Percentiles rank a stretch among this genome's conserved stretches.
Evolutionary conservation across 2,113 vertebrate genomes (phyloP).

Genomic region (Spilogale gracilis): DNA sequence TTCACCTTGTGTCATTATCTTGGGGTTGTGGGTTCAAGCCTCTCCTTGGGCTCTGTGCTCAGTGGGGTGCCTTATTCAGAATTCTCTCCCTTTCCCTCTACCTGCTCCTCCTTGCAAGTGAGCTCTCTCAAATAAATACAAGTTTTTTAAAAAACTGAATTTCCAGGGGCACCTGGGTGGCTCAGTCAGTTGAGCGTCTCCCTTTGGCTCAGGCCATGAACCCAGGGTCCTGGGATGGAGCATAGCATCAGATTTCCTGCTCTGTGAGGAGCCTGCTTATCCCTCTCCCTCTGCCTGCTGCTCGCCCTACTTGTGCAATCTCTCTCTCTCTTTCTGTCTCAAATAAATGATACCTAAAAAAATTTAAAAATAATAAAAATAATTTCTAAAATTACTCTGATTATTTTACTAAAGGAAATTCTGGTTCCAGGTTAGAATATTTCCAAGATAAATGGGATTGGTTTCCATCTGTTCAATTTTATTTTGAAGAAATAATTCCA

Average conservation of each 20-base stretch:
- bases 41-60: background rate
- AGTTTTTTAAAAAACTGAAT: background rate
- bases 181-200: background rate
- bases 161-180: background rate
- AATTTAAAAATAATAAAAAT: background rate
- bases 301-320: background rate
- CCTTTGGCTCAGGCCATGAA: background rate
- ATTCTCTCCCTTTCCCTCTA: background rate
- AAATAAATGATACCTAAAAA: background rate
- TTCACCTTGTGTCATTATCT: background rate
- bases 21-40: background rate
- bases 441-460: constrained; percentile 1
- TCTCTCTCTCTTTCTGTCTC: background rate
- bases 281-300: background rate
- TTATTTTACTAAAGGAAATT: constrained; percentile 44
- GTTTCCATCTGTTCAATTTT: constrained; percentile 15
- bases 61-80: background rate
- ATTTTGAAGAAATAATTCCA: constrained; percentile 50
- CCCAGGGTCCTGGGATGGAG: background rate
- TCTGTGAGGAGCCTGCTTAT: background rate
- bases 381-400: background rate
- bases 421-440: background rate
- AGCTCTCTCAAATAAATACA: background rate
- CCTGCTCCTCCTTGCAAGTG: background rate
- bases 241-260: fast-evolving